A percentile compares a stretch with the other conserved stretches of the same genome.
Conservation (phyloP, 2,888 invertebrate genomes). For the Lasioglossum pauxillum region DNA sequence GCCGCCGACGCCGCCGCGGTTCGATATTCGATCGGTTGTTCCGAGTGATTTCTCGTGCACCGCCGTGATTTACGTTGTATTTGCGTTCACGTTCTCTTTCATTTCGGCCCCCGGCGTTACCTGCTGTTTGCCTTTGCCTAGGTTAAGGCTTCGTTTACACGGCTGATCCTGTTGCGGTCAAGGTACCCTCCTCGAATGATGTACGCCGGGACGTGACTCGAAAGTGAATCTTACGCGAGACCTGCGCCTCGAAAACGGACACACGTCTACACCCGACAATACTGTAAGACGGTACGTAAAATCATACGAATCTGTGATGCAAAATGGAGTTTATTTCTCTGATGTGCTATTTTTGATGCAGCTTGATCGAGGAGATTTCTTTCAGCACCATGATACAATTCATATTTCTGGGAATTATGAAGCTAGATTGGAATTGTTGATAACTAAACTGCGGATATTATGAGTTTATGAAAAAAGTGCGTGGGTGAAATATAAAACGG, state of each 20-base stretch:
- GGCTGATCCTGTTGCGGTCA: conserved; percentile 39
- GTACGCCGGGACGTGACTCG: conserved; percentile 28
- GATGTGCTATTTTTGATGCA: too few species aligned
- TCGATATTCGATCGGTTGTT: conserved; percentile 48
- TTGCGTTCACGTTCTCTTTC: conserved; percentile 59
- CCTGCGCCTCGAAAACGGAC: background rate
- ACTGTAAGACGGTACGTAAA: background rate
- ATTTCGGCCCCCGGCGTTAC: conserved; percentile 47
- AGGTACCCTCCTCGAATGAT: conserved; percentile 33
- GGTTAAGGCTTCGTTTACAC: conserved; percentile 41
- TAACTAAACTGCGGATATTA: too few species aligned
- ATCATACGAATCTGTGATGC: too few species aligned
- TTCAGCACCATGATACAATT: too few species aligned
- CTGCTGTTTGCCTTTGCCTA: conserved; percentile 24
- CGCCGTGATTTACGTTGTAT: conserved; percentile 57
- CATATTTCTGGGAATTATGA: too few species aligned
- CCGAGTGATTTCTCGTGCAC: conserved; percentile 54
- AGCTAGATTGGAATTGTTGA: too few species aligned
- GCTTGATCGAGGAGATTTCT: too few species aligned
- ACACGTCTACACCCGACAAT: background rate
- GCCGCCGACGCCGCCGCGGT: background rate
- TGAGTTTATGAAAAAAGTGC: too few species aligned
- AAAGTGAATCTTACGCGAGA: background rate
- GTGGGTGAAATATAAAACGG: too few species aligned
- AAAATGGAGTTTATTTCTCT: too few species aligned